phyloP scores from a whole-genome alignment of 2,888 invertebrate genomes.

The Lamellibrachia columna region DNA sequence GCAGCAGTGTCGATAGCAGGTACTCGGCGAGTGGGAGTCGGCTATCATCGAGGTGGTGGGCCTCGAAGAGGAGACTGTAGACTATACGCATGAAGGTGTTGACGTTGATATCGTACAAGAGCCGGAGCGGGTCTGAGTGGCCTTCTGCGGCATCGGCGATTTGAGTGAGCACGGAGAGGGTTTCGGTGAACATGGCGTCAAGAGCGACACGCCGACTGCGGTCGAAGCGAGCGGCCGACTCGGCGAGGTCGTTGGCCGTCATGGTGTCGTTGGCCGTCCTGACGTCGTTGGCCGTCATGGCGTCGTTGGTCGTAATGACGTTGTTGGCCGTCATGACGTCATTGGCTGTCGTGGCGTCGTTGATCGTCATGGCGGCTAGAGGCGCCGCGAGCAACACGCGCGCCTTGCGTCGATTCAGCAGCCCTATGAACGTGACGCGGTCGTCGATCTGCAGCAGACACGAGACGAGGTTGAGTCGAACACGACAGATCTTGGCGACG shows the following conservation, averaged over 20 bases:
- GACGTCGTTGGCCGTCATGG: background rate
- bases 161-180: background rate
- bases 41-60: background rate
- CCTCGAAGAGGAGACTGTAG: background rate
- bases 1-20: background rate
- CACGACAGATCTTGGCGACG: background rate
- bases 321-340: background rate
- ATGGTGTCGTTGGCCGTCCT: background rate
- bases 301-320: background rate
- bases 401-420: background rate
- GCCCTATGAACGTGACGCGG: background rate
- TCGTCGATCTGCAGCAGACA: background rate
- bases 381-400: background rate
- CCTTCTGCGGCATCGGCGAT: background rate
- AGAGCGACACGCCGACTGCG: background rate
- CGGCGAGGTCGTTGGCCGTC: background rate
- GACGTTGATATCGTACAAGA: background rate
- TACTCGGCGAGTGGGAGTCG: background rate
- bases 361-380: background rate
- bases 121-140: background rate
- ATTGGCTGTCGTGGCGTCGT: background rate
- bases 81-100: background rate
- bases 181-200: background rate
- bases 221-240: background rate
- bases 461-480: background rate